Conservation (phyloP, 2,888 invertebrate species). For the Neuroscelio doddi region DNA sequence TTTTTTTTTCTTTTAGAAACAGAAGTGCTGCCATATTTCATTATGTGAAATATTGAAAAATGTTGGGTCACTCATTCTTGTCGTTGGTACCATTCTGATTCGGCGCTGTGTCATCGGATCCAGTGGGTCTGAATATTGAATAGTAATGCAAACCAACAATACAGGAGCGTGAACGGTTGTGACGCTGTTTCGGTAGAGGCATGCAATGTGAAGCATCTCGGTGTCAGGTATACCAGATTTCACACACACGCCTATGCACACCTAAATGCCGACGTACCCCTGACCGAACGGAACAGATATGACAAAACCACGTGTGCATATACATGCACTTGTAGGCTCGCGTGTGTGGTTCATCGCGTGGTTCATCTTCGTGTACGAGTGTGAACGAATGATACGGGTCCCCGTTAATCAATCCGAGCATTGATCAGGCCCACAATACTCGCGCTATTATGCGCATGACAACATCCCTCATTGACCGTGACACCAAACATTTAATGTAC, state of each 20-base stretch:
- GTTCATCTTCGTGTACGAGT: slow-evolving; percentile 31
- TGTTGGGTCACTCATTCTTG: background rate
- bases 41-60: background rate
- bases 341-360: slow-evolving; percentile 7
- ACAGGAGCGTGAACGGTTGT: slow-evolving; percentile 49
- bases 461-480: slow-evolving; percentile 3
- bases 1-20: too few relatives aligned
- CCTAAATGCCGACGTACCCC: background rate
- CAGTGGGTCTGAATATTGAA: slow-evolving; percentile 53
- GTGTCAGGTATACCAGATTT: slow-evolving; percentile 50
- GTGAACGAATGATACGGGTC: slow-evolving; percentile 39
- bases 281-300: background rate
- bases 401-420: slow-evolving; percentile 61
- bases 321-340: slow-evolving; percentile 1
- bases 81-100: slow-evolving; percentile 7
- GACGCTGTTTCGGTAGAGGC: slow-evolving; percentile 50
- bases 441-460: slow-evolving; percentile 46
- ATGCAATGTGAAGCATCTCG: slow-evolving; percentile 49
- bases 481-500: slow-evolving; percentile 3
- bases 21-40: too few relatives aligned
- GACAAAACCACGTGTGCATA: slow-evolving; percentile 1
- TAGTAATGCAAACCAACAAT: slow-evolving; percentile 54
- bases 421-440: slow-evolving; percentile 58
- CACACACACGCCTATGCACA: slow-evolving; percentile 13
- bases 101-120: slow-evolving; percentile 28